Conservation (phyloP, 2,888 invertebrate species). For the Melangyna quadrimaculata region DNA sequence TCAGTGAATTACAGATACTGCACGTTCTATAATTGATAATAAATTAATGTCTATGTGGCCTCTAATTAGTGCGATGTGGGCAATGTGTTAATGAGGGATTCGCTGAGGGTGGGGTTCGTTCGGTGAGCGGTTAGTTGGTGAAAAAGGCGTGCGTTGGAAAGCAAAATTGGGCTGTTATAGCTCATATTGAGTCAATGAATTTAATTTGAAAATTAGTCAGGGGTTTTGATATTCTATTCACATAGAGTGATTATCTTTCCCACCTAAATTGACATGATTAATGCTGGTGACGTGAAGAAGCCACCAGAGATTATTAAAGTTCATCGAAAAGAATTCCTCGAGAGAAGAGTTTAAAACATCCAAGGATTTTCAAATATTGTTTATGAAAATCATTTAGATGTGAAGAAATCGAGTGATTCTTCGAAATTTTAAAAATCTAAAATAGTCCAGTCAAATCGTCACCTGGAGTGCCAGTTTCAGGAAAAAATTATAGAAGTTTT, state of each 20-base stretch:
- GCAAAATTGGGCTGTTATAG: not conserved
- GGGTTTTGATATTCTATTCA: not conserved
- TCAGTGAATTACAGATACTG: slow-evolving; percentile 32
- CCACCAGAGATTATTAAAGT: not conserved
- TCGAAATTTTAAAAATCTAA: too few species aligned
- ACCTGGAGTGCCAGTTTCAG: too few species aligned
- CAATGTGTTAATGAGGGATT: slow-evolving; percentile 64
- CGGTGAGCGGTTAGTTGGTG: not conserved
- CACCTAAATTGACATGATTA: not conserved
- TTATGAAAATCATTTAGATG: too few species aligned
- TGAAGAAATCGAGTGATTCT: too few species aligned
- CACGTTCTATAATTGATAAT: slow-evolving; percentile 55
- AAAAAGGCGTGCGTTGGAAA: not conserved
- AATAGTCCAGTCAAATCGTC: too few species aligned
- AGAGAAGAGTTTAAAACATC: too few species aligned
- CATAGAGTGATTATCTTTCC: not conserved
- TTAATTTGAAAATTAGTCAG: slow-evolving; percentile 26
- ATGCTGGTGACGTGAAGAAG: not conserved
- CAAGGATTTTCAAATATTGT: too few species aligned
- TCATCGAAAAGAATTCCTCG: not conserved
- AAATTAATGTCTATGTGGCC: slow-evolving; percentile 58
- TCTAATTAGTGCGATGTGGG: slow-evolving; percentile 68
- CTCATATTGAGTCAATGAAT: not conserved
- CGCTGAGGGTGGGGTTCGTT: slow-evolving; percentile 1
- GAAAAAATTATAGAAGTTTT: too few species aligned